Percentiles rank a stretch among this genome's conserved stretches.
phyloP scores from a whole-genome alignment of 1,140 invertebrate species.

The Leptopilina boulardi region DNA sequence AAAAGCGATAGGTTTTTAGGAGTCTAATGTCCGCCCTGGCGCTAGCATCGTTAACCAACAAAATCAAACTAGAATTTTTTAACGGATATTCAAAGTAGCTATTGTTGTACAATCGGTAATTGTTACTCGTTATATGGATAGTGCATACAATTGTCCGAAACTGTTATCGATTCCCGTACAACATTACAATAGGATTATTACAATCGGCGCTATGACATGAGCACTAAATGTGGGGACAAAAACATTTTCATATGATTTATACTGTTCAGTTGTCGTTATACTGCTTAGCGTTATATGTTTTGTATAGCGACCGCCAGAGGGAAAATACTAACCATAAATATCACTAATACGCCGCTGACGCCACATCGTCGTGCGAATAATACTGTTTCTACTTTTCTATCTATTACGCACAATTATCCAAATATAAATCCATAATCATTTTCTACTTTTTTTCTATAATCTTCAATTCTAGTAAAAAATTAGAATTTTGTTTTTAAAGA shows the following conservation, averaged over 20 bases:
- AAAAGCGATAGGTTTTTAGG: no score
- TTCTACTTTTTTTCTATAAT: no score
- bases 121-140: conserved; percentile 65
- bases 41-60: no score
- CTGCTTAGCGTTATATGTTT: neutral
- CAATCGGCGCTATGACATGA: conserved; percentile 51
- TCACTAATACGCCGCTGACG: conserved; percentile 36
- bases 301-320: conserved; percentile 28
- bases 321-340: conserved; percentile 36
- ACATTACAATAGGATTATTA: conserved; percentile 48
- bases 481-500: neutral
- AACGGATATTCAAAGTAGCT: no score
- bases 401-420: neutral
- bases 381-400: neutral
- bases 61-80: no score
- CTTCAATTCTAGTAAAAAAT: neutral
- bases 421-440: no score
- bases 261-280: conserved; percentile 15
- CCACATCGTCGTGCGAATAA: conserved; percentile 23
- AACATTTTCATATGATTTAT: conserved; percentile 22
- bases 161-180: neutral
- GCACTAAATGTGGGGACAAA: neutral
- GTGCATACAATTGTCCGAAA: conserved; percentile 49
- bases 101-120: conserved; percentile 56
- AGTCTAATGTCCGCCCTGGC: no score